Base-by-base conservation (phyloP, 1,140 invertebrate species). In the Sycobia sp. region DNA sequence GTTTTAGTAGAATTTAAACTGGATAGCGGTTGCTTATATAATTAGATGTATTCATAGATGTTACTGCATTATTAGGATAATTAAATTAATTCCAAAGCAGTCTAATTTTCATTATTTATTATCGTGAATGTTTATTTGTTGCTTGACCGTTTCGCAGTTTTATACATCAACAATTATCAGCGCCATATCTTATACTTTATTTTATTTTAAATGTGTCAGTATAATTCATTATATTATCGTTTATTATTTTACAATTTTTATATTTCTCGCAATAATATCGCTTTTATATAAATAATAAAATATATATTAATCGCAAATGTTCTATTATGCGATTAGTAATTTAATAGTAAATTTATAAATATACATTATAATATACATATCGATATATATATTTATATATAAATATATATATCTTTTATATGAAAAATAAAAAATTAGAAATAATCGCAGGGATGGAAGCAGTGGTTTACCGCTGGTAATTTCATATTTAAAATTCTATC, bases 211-310 rank as follows among this genome's bases (percentile, higher is more conserved):
- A 36, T 54, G 29, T 47, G 11, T 29, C 25, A 5, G 43, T 9
- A 32, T 51, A 55, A n/a, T 54, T 47, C 23, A 49, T 46, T 36
- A 55, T 47, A 47, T 49, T n/a, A 54, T 55, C 47, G 1, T 54
- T 14, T 47, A 62, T 36, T 55, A 55, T 62, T 27, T 47, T 62
- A 62, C 59, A 54, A 46, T 41, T 54, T 29, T 44, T 62, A 54
- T 13, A 47, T 5, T 20, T 54, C 10, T 53, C 29, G 29, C 32
- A 38, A 44, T 38, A 43, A 41, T 51, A 53, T 53, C 29, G 20
- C 38, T 44, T 47, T 47, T 7, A 23, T 62, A 46, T 55, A 62
- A 62, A 62, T 62, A 62, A 62, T 62, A 62, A 55, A 55, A 62
- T 55, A 55, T 62, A 62, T 55, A 58, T 47, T 49, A 22, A 56